A percentile compares a stretch with the other conserved stretches of the same genome.
Conservation (phyloP, 2,888 invertebrate species). For the Reticulitermes lucifugus region DNA sequence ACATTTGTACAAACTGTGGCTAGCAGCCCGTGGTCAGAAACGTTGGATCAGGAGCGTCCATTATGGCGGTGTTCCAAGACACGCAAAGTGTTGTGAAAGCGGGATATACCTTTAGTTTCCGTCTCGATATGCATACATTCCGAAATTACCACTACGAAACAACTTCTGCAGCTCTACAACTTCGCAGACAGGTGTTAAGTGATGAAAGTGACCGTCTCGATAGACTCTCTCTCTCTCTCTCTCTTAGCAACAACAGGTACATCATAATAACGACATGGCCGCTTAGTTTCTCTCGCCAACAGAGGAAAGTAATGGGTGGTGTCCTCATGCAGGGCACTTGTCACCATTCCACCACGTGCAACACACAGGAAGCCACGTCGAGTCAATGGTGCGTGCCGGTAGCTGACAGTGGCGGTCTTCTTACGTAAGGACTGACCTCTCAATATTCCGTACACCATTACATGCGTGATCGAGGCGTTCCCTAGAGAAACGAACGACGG, state of each 20-base stretch:
- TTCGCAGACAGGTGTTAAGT: background rate
- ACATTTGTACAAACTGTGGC: no score
- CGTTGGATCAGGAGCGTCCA: no score
- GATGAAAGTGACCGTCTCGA: background rate
- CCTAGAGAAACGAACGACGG: background rate
- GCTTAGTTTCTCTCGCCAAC: background rate
- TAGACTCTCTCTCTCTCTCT: no score
- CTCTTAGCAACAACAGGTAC: background rate
- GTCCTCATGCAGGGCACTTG: background rate
- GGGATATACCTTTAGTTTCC: no score
- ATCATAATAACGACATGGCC: background rate
- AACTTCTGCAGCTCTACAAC: background rate
- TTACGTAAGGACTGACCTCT: slow-evolving; percentile 7
- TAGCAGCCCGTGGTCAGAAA: no score
- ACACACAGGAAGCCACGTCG: slow-evolving; percentile 14
- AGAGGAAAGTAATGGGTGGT: background rate
- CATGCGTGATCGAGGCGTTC: background rate
- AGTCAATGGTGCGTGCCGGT: background rate
- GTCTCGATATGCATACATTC: no score
- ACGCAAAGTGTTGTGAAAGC: no score
- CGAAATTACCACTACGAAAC: no score
- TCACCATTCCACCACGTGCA: slow-evolving; percentile 27
- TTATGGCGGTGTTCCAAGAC: no score
- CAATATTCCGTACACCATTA: background rate
- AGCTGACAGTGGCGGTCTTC: background rate